Conservation (phyloP, 2,888 invertebrate species). For the Pocota personata region DNA sequence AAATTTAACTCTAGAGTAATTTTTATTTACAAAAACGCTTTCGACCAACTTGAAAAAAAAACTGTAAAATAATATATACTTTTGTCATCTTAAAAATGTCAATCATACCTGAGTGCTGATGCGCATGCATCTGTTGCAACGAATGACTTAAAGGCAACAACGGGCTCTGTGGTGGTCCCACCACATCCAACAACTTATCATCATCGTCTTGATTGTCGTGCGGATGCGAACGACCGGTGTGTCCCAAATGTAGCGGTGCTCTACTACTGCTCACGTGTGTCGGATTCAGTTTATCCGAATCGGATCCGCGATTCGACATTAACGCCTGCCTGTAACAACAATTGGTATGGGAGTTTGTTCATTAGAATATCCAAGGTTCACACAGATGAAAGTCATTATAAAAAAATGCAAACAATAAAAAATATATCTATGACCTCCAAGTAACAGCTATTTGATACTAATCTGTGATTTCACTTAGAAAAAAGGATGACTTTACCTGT, state of each 20-base stretch:
- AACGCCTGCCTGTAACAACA: slow-evolving; percentile 88
- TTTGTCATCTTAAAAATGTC: slow-evolving; percentile 33
- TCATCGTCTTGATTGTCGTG: slow-evolving; percentile 88
- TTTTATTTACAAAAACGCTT: too few relatives aligned
- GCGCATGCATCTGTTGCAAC: slow-evolving; percentile 83
- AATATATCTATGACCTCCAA: slow-evolving; percentile 36
- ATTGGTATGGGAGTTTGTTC: slow-evolving; percentile 79
- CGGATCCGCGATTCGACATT: slow-evolving; percentile 83
- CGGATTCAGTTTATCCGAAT: slow-evolving; percentile 84
- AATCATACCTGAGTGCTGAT: slow-evolving; percentile 83
- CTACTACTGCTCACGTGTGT: slow-evolving; percentile 84
- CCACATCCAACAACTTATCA: slow-evolving; percentile 93
- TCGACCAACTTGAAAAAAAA: slow-evolving; percentile 1
- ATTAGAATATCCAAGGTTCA: slow-evolving; percentile 82
- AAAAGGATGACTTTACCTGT: not conserved
- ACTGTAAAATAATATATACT: not conserved
- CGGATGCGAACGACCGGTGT: slow-evolving; percentile 81
- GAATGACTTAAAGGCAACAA: slow-evolving; percentile 85
- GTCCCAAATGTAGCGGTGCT: slow-evolving; percentile 81
- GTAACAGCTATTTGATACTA: slow-evolving; percentile 44
- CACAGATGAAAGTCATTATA: slow-evolving; percentile 30
- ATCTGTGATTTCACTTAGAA: not conserved
- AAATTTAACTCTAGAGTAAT: too few relatives aligned
- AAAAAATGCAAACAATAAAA: not conserved
- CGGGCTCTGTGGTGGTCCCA: slow-evolving; percentile 93